These are phyloP conservation scores for Panurus biarmicus DNA, from an alignment of 2,113 vertebrate species.

Conservation along the genomic window DNA sequence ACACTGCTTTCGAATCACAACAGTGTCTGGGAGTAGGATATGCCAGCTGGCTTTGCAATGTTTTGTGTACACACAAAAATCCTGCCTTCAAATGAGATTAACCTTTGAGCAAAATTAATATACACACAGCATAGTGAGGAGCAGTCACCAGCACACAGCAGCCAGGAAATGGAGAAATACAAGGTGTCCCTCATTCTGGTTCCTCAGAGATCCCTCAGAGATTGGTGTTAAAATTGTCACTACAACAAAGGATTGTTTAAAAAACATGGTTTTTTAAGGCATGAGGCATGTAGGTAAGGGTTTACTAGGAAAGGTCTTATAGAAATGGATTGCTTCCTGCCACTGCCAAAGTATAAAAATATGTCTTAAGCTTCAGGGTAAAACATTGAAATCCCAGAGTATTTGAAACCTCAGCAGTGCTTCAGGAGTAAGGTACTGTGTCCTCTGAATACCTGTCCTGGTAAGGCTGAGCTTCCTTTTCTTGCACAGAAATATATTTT, in stretches of 20 bases:
- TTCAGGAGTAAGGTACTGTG: not conserved
- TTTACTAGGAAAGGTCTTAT: not conserved
- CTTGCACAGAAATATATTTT: not conserved
- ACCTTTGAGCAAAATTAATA: not conserved
- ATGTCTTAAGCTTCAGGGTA: not conserved
- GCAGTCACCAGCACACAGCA: not conserved
- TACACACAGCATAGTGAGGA: not conserved
- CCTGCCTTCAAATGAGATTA: not conserved
- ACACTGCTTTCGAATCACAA: slow-evolving; percentile 51
- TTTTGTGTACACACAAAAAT: not conserved
- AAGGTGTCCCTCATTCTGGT: not conserved
- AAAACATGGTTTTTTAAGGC: no score
- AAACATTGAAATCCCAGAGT: not conserved
- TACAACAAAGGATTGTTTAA: not conserved
- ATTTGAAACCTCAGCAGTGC: not conserved
- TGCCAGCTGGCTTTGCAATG: not conserved
- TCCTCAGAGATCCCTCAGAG: not conserved
- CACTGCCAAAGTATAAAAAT: not conserved
- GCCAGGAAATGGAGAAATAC: not conserved
- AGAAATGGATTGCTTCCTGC: not conserved
- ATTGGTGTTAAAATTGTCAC: not conserved
- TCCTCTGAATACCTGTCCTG: not conserved
- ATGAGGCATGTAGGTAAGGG: not conserved
- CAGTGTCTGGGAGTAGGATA: not conserved
- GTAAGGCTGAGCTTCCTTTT: not conserved